Evolutionary conservation across 1,140 invertebrate species (phyloP).

Genomic region (Popillia japonica): DNA sequence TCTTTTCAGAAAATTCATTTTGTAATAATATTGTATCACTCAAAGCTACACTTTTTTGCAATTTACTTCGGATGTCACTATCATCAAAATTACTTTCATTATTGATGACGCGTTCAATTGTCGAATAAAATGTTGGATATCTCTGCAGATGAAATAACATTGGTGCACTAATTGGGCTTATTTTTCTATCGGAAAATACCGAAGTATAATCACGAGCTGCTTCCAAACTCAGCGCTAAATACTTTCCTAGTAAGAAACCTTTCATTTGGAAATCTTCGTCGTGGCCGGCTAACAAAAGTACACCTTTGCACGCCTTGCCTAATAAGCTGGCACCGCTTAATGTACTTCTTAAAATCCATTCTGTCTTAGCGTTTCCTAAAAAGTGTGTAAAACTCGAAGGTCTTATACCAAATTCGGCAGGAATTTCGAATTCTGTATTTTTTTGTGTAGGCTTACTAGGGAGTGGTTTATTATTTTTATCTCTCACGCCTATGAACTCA

Average conservation of each 20-base stretch:
- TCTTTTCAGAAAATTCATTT: constrained; percentile 78
- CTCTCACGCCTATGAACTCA: too few relatives aligned
- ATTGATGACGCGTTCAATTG: constrained; percentile 76
- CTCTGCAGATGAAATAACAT: constrained; percentile 84
- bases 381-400: constrained; percentile 51
- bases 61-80: constrained; percentile 65
- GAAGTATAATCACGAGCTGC: constrained; percentile 80
- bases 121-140: constrained; percentile 73
- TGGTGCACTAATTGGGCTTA: constrained; percentile 81
- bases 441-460: constrained; percentile 67
- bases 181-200: too few relatives aligned
- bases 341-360: too few relatives aligned
- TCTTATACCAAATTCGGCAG: constrained; percentile 47
- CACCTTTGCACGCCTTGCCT: too few relatives aligned
- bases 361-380: constrained; percentile 62
- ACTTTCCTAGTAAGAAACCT: constrained; percentile 91
- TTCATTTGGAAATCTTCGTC: constrained; percentile 72
- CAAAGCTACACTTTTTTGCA: constrained; percentile 68
- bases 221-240: constrained; percentile 90
- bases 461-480: constrained; percentile 78
- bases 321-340: too few relatives aligned
- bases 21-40: too few relatives aligned
- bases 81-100: constrained; percentile 81
- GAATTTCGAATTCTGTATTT: constrained; percentile 45
- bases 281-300: constrained; percentile 84